Evolutionary conservation across 2,888 invertebrate genomes (phyloP).

Genomic region (Cacoxenus indagator): DNA sequence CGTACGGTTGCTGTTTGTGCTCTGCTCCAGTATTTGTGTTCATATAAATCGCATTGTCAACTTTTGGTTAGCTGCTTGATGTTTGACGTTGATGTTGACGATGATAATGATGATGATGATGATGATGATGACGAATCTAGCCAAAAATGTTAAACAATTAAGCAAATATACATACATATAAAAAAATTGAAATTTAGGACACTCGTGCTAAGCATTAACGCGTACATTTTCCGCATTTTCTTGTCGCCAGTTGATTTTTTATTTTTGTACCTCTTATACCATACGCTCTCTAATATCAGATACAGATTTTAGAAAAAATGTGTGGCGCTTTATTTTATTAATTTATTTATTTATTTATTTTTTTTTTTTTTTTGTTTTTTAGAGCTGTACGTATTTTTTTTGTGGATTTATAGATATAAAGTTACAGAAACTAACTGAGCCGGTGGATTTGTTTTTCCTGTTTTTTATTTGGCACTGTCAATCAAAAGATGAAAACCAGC

Average conservation of each 20-base stretch:
- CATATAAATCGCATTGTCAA: neutral
- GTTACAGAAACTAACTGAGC: too few species aligned
- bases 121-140: neutral
- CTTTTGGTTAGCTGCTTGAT: neutral
- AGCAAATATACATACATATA: slow-evolving; percentile 43
- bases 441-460: too few species aligned
- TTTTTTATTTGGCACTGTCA: too few species aligned
- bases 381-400: too few species aligned
- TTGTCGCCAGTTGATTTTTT: slow-evolving; percentile 35
- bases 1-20: neutral
- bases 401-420: too few species aligned
- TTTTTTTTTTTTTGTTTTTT: too few species aligned
- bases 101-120: neutral
- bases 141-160: slow-evolving; percentile 29
- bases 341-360: too few species aligned
- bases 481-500: too few species aligned
- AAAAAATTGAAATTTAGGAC: slow-evolving; percentile 51
- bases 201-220: slow-evolving; percentile 39
- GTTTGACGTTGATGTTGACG: neutral
- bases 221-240: slow-evolving; percentile 31
- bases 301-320: neutral
- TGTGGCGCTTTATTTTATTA: slow-evolving; percentile 1
- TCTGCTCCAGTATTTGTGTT: neutral
- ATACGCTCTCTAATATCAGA: neutral
- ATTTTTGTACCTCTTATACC: slow-evolving; percentile 33